Percentiles rank a stretch among this genome's conserved stretches.
phyloP scores from a whole-genome alignment of 1,140 invertebrate genomes.

The Cotesia typhae region DNA sequence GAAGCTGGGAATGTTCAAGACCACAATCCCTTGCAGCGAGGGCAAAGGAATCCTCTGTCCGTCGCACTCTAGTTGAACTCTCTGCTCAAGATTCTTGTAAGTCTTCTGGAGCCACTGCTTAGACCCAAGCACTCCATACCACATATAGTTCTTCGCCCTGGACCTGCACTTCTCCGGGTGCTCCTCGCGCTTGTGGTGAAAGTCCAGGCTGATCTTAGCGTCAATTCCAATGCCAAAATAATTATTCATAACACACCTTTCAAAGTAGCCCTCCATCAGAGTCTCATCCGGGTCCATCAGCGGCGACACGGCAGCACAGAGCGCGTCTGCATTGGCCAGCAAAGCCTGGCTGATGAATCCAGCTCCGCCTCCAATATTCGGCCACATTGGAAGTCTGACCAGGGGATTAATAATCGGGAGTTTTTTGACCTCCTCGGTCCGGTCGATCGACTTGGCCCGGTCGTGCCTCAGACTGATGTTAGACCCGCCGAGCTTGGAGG shows the following conservation, averaged over 20 bases:
- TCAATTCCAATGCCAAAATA: slow-evolving; percentile 99
- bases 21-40: slow-evolving; percentile 94
- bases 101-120: slow-evolving; percentile 91
- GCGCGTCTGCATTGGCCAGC: slow-evolving; percentile 93
- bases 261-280: slow-evolving; percentile 88
- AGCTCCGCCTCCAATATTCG: slow-evolving; percentile 74
- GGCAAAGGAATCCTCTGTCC: slow-evolving; percentile 91
- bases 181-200: slow-evolving; percentile 97
- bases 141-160: slow-evolving; percentile 96
- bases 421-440: slow-evolving; percentile 71
- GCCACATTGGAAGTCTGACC: slow-evolving; percentile 86
- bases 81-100: slow-evolving; percentile 95
- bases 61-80: slow-evolving; percentile 92
- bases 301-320: slow-evolving; percentile 93
- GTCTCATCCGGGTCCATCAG: slow-evolving; percentile 93
- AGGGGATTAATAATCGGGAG: slow-evolving; percentile 91
- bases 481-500: slow-evolving; percentile 64
- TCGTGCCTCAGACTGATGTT: slow-evolving; percentile 57
- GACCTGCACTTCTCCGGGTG: slow-evolving; percentile 97
- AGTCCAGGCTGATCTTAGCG: slow-evolving; percentile 97
- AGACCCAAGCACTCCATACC: slow-evolving; percentile 94
- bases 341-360: slow-evolving; percentile 90
- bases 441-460: slow-evolving; percentile 65
- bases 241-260: slow-evolving; percentile 98
- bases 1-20: slow-evolving; percentile 96